A percentile compares a stretch with the other conserved stretches of the same genome.
phyloP scores from a whole-genome alignment of 1,140 invertebrate genomes.

The Copidosoma floridanum region DNA sequence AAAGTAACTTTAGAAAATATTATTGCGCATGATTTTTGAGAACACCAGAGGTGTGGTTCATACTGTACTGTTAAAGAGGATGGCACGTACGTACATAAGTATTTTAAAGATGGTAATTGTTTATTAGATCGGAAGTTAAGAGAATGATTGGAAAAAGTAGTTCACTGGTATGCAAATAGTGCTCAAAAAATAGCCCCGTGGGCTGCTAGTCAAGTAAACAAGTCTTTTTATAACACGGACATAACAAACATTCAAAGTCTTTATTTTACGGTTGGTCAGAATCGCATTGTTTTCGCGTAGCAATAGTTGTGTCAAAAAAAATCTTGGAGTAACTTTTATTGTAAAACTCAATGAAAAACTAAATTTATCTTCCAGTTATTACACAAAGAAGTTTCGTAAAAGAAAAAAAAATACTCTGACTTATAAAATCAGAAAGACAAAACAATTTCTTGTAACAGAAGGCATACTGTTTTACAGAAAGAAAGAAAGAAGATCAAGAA shows the following conservation, averaged over 20 bases:
- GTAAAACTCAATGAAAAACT: background rate
- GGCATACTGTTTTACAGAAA: constrained; percentile 5
- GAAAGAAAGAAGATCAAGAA: constrained; percentile 11
- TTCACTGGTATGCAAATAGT: constrained; percentile 5
- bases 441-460: background rate
- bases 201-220: constrained; percentile 11
- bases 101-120: constrained; percentile 12
- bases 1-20: constrained; percentile 11
- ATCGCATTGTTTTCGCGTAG: constrained; percentile 13
- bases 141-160: constrained; percentile 15
- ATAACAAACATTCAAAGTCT: constrained; percentile 16
- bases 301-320: constrained; percentile 17
- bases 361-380: constrained; percentile 5
- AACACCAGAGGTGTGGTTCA: constrained; percentile 2
- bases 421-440: background rate
- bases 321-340: constrained; percentile 9
- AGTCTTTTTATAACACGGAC: constrained; percentile 15
- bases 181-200: constrained; percentile 10
- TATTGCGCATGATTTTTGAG: constrained; percentile 5
- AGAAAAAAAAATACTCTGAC: background rate
- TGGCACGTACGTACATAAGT: constrained; percentile 5
- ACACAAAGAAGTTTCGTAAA: constrained; percentile 10
- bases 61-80: background rate
- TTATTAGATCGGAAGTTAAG: constrained; percentile 2
- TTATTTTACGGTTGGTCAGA: constrained; percentile 18